Base-by-base conservation (phyloP, 1,140 invertebrate genomes). In the Ditylenchus dipsaci region DNA sequence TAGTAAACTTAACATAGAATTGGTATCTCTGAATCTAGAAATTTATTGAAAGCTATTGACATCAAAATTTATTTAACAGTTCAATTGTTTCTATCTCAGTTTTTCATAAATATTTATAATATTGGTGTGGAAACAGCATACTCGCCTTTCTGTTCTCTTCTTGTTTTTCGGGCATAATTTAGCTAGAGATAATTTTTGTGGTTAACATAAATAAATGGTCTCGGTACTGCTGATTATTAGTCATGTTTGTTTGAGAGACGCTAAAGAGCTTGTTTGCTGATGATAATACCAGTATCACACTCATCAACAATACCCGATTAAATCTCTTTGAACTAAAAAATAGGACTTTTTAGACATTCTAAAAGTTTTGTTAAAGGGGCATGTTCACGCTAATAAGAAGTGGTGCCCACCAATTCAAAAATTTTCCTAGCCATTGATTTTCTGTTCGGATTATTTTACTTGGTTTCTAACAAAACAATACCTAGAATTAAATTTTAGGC, bases 111-210 rank as follows among this genome's bases (percentile, higher is more conserved):
- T 26, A 21, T 5, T 53, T 7, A 8, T 53, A 53, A 7, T 19
- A 53, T 53, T 53, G 49, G 8, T 21, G n/a, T 21, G 3, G 3
- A 53, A 21, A 53, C 3, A 26, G n/a, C 3, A 3, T 19, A 7
- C 49, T 53, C 3, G 8, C 49, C 23, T 53, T 26, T 21, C 49
- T 53, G n/a, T 15, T 17, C 15, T 53, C 49, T 8, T 26, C 3
- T n/a, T 45, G 43, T 45, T 26, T 21, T 53, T 53, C 49, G 49
- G 49, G 3, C 49, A 53, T 53, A 53, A 53, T 53, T 53, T 21
- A 53, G 49, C 49, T 8, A 53, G 49, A 53, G 49, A 53, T 53
- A 53, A 53, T 53, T 53, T 53, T 53, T 53, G n/a, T 53, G n/a
- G 3, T 26, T 26, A 19, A 53, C 49, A 53, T 53, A 3, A 53